These are phyloP conservation scores for Oxyruncus cristatus DNA, from an alignment of 2,113 vertebrate species.

Conservation along the genomic window DNA sequence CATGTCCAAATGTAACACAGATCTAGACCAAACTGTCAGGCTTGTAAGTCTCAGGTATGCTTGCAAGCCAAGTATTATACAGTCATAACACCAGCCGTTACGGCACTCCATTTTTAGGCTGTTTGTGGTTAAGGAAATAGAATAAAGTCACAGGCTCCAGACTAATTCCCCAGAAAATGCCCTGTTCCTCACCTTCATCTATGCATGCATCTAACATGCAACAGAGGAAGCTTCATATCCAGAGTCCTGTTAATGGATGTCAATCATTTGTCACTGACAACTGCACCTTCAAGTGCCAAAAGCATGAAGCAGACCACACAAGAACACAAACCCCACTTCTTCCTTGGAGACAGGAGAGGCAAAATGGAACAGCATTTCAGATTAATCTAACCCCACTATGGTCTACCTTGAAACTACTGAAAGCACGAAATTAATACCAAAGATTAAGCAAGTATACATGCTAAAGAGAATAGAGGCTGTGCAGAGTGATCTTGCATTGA, in stretches of 20 bases:
- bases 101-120: background rate
- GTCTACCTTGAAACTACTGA: background rate
- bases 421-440: constrained; percentile 9
- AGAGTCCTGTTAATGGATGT: background rate
- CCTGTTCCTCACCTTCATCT: background rate
- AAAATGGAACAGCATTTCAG: background rate
- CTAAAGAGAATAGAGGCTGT: background rate
- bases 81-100: background rate
- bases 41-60: background rate
- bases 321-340: background rate
- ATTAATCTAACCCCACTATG: background rate
- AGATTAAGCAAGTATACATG: background rate
- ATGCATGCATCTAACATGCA: background rate
- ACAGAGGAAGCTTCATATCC: background rate
- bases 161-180: background rate
- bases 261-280: background rate
- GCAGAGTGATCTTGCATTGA: background rate
- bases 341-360: background rate
- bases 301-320: constrained; percentile 12
- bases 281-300: background rate
- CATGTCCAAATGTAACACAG: constrained; percentile 29
- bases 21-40: background rate
- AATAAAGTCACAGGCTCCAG: background rate
- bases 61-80: background rate
- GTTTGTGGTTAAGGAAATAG: background rate